phyloP scores from a whole-genome alignment of 2,113 vertebrate species.

The Sialia sialis region DNA sequence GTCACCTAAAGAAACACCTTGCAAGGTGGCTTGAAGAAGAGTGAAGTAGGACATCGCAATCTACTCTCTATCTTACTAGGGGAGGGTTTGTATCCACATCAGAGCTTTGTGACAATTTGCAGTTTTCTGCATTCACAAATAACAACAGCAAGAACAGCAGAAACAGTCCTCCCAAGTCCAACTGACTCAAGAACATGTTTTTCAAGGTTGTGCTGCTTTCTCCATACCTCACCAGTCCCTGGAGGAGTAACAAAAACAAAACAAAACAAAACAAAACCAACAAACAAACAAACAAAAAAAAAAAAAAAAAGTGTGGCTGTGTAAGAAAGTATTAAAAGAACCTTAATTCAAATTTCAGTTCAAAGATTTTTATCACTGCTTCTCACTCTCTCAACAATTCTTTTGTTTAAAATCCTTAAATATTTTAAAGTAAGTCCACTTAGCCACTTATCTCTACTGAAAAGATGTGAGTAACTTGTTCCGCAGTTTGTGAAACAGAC shows the following conservation, averaged over 20 bases:
- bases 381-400: background rate
- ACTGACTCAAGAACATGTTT: background rate
- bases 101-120: background rate
- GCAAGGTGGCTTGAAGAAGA: background rate
- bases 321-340: background rate
- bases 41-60: background rate
- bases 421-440: background rate
- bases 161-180: background rate
- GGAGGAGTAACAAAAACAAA: background rate
- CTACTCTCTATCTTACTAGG: background rate
- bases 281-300: no score
- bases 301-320: rapidly evolving
- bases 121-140: background rate
- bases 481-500: background rate
- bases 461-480: background rate
- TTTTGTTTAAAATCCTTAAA: background rate
- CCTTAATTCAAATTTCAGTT: background rate
- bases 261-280: rapidly evolving
- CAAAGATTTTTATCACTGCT: background rate
- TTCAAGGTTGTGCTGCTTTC: background rate
- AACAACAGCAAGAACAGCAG: background rate
- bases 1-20: background rate
- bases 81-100: background rate
- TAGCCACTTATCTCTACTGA: background rate
- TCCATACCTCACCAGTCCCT: background rate